Conservation (phyloP, 2,113 vertebrate genomes). For the Casuarius casuarius region DNA sequence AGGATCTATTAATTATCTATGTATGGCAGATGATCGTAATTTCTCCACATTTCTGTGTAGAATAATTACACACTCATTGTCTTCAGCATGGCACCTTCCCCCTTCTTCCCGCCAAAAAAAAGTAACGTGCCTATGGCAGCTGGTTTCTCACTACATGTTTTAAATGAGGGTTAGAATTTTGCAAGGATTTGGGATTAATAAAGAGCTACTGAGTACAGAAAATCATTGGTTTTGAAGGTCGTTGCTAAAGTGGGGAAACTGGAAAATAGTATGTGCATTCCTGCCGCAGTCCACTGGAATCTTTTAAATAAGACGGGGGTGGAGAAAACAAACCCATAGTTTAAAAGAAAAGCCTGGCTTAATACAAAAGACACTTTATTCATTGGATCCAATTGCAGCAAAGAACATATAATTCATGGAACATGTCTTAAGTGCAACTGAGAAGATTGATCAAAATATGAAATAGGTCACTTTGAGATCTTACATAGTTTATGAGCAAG, state of each 20-base stretch:
- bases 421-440: background rate
- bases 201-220: background rate
- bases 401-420: background rate
- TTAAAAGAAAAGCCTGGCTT: background rate
- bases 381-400: background rate
- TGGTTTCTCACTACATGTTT: background rate
- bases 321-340: background rate
- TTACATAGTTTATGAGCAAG: background rate
- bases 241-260: conserved; percentile 13
- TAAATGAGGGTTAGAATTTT: conserved; percentile 23
- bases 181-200: background rate
- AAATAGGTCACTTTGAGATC: background rate
- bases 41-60: background rate
- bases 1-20: background rate
- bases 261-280: background rate
- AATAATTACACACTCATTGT: background rate
- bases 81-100: background rate
- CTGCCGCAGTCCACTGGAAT: background rate
- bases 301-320: background rate
- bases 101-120: background rate
- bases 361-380: background rate
- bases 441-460: background rate
- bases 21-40: background rate
- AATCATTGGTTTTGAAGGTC: background rate
- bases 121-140: background rate